Conservation (phyloP, 1,140 invertebrate genomes). For the Atta texana region DNA sequence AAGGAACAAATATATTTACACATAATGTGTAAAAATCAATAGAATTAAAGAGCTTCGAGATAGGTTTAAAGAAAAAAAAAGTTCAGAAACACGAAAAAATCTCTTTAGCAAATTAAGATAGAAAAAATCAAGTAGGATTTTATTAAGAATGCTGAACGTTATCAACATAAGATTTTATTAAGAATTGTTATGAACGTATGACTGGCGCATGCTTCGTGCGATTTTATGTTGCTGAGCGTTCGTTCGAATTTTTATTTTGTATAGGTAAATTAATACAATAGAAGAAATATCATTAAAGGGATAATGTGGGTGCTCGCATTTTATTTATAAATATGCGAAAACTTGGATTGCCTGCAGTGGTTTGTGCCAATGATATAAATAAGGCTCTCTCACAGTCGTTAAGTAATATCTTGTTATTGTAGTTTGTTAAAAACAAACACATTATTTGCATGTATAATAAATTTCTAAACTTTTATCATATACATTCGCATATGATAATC, state of each 20-base stretch:
- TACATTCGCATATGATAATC: conserved; percentile 33
- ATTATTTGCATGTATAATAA: conserved; percentile 73
- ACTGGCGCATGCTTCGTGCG: conserved; percentile 24
- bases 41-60: no score
- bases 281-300: not conserved
- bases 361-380: conserved; percentile 59
- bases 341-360: conserved; percentile 44
- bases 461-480: conserved; percentile 70
- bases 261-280: conserved; percentile 24
- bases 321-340: conserved; percentile 56
- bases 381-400: conserved; percentile 59
- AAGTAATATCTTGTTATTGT: conserved; percentile 72
- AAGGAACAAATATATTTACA: no score
- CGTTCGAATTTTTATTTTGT: not conserved
- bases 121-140: not conserved
- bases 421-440: conserved; percentile 64
- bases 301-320: not conserved
- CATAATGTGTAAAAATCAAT: no score
- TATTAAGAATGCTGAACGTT: not conserved
- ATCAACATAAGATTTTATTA: no score
- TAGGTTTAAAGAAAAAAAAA: no score
- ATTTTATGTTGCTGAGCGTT: conserved; percentile 15
- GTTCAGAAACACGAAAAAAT: no score
- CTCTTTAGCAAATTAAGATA: not conserved
- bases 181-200: not conserved